Percentiles rank a stretch among this genome's conserved stretches.
phyloP scores from a whole-genome alignment of 1,140 invertebrate genomes.

The Ostrea denselamellosa region DNA sequence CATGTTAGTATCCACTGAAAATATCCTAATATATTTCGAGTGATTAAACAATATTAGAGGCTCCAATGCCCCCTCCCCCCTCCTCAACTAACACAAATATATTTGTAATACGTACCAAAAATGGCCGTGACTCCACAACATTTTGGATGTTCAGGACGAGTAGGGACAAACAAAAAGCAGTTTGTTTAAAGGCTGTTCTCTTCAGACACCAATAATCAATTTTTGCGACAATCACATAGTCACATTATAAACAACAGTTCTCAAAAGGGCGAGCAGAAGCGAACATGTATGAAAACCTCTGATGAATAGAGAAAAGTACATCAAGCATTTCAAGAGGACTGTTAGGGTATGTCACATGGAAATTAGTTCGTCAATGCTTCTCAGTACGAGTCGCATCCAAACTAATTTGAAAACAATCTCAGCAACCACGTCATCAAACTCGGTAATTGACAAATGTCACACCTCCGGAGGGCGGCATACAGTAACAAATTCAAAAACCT shows the following conservation, averaged over 20 bases:
- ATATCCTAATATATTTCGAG: no score
- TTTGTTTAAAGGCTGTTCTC: background rate
- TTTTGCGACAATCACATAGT: slow-evolving; percentile 23
- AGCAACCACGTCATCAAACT: background rate
- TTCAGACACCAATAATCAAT: slow-evolving; percentile 1
- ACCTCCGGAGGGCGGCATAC: background rate
- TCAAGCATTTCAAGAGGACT: slow-evolving; percentile 7
- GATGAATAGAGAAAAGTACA: background rate
- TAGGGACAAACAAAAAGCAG: background rate
- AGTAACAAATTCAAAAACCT: slow-evolving; percentile 14
- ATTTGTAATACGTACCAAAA: slow-evolving; percentile 20
- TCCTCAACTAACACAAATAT: background rate
- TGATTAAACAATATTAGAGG: no score
- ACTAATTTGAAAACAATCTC: slow-evolving; percentile 7
- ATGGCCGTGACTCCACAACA: slow-evolving; percentile 35
- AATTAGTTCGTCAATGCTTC: slow-evolving; percentile 22
- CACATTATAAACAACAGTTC: slow-evolving; percentile 18
- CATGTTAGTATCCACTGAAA: no score
- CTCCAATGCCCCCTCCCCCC: no score
- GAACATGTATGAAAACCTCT: background rate
- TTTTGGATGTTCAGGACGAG: background rate
- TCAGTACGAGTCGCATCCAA: background rate
- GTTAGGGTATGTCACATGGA: background rate
- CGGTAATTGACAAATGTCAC: background rate
- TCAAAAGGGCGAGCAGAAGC: background rate